Evolutionary conservation across 2,113 vertebrate genomes (phyloP), one percentile per base, ranked within the genome.

Genomic region (Istiophorus platypterus): DNA sequence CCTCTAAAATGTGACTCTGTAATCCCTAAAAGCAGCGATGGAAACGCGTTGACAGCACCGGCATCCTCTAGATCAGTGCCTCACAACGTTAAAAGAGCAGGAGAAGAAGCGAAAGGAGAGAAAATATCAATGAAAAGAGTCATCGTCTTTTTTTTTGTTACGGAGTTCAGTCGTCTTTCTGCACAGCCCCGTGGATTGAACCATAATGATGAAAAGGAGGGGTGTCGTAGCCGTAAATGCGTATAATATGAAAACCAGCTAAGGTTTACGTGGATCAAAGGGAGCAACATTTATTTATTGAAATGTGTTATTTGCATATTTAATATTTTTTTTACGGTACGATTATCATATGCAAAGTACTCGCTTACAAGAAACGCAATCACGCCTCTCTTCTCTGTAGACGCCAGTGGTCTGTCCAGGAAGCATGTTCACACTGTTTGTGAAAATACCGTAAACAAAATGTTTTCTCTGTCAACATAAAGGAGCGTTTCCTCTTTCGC

Each of bases 401-500:
- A 27, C 0, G 14, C 14, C 66, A 84, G 64, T 94, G 93, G 91
- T 91, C 42, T 75, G 87, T 80, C 88, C 95, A 24, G 95, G 95
- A 96, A 96, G 94, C 77, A 59, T 85, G 88, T 86, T 57, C 67
- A n/a, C 64, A 65, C 75, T 95, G 93, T 94, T 93, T 87, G 86
- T 86, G 93, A 88, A 95, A 93, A 90, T 86, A 78, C 68, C 84
- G 4, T 54, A 72, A 92, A 92, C 85, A 86, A 88, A 74, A 86
- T n/a, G 72, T 34, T 24, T 58, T 63, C 75, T 42, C 58, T 37
- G 67, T 76, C 68, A 81, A 66, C 75, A 73, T 57, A 29, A 71
- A 47, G 49, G 31, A 65, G 31, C 18, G 18, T 49, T 65, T 80
- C 10, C 14, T 65, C 17, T 68, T 79, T 73, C 15, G n/a, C 61